These are phyloP conservation scores for Junonia oenone DNA, from an alignment of 2,888 invertebrate genomes.

Conservation along the genomic window DNA sequence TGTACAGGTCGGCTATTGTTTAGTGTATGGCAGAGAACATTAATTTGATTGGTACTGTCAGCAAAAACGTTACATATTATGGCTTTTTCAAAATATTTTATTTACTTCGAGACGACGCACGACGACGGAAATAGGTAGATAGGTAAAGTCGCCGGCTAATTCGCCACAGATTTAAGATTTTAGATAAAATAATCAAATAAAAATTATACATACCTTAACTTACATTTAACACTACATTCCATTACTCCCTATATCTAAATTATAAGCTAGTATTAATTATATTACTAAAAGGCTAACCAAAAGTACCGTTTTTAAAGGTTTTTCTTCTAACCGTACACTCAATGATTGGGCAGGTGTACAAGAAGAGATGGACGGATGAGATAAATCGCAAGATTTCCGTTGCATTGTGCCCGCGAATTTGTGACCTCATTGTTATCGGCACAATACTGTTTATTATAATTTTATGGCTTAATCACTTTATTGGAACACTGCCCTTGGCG, in stretches of 20 bases:
- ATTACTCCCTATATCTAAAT: no score
- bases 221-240: no score
- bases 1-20: conserved; percentile 11
- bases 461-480: no score
- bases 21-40: neutral
- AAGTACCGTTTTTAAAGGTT: no score
- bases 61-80: neutral
- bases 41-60: neutral
- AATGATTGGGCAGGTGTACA: conserved; percentile 14
- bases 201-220: no score
- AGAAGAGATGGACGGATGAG: conserved; percentile 10
- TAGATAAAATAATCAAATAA: no score
- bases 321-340: conserved; percentile 2
- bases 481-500: no score
- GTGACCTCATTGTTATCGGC: neutral
- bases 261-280: no score
- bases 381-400: conserved; percentile 5
- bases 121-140: neutral
- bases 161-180: no score
- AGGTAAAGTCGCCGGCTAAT: no score
- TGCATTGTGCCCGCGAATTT: neutral
- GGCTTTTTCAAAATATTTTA: neutral
- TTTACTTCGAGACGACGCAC: neutral
- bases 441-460: neutral
- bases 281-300: no score